Evolutionary conservation across 2,797 vertebrate genomes (phyloP), one percentile per base, ranked within the genome.

Genomic region (Gallinago stenura): DNA sequence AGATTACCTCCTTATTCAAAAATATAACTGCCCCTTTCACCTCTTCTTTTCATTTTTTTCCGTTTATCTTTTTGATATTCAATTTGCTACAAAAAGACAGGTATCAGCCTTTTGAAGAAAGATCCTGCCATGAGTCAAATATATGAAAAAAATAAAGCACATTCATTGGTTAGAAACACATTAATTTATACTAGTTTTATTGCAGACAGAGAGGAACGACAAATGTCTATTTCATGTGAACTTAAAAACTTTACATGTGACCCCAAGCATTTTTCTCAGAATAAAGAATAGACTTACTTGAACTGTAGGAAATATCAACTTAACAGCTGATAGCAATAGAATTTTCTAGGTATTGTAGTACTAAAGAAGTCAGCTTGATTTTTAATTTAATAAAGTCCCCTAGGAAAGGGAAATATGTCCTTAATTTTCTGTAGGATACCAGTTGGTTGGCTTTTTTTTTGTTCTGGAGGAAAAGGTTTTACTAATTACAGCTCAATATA

Each of bases 11-110:
- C 37, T 75, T 65, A 66, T 83, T 96, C 18, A 88, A 73, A 94
- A 88, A 80, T 5, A 2, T 51, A 54, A 30, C 45, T 69, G 15
- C 46, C 26, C 30, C 14, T 39, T 89, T 93, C 48, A 83, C 58
- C 33, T 83, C 30, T 71, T 82, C 62, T 46, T 79, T 62, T 58
- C 33, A 26, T 20, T 87, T 93, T 69, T 7, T 64, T 92, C 71
- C 83, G 4, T 58, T 90, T 84, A 78, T 94, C 57, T 89, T 91
- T 87, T 62, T 84, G 46, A 69, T 93, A 77, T 78, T 72, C 60
- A 60, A 26, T 90, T 92, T 89, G 43, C 77, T 71, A 20, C 41
- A 81, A 90, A 60, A 78, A 89, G 95, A 92, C 37, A 95, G 21
- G 35, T 39, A 53, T 28, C 35, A 88, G 5, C 24, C 31, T 88